Conservation (phyloP, 2,113 vertebrate species). For the Microtus ochrogaster region DNA sequence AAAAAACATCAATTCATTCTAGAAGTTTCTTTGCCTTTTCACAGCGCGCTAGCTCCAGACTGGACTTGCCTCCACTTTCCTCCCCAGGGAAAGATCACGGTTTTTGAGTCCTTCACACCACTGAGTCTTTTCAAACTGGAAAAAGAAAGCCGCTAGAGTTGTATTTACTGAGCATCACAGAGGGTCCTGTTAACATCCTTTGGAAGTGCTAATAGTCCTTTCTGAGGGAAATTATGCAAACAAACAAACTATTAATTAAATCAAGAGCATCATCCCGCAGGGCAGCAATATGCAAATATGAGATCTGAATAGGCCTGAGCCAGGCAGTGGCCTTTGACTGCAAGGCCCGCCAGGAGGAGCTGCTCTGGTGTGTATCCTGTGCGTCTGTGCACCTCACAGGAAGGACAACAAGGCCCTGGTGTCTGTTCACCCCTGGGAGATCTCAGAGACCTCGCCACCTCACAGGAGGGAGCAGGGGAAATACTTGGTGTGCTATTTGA, state of each 20-base stretch:
- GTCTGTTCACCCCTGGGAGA: neutral
- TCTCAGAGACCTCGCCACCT: neutral
- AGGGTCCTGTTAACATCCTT: conserved; percentile 36
- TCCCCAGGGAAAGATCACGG: neutral
- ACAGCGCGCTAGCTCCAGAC: neutral
- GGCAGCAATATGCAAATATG: neutral
- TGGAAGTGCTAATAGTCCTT: conserved; percentile 60
- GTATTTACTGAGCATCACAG: neutral
- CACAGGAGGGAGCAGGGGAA: too few species aligned
- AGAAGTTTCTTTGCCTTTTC: neutral
- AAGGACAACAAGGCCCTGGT: neutral
- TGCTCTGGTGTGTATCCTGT: neutral
- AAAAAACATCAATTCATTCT: neutral
- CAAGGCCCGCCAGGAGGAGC: neutral
- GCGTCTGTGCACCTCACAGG: neutral
- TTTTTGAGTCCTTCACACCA: neutral
- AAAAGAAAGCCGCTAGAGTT: conserved; percentile 39
- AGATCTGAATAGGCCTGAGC: neutral
- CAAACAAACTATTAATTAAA: conserved; percentile 65
- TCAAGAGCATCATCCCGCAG: neutral
- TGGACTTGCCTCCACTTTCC: neutral
- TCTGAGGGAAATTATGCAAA: conserved; percentile 53
- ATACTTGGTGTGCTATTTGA: neutral
- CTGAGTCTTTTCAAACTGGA: neutral
- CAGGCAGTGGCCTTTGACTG: neutral